These are phyloP conservation scores for Ophonus ardosiacus DNA, from an alignment of 2,888 invertebrate species.

Conservation along the genomic window DNA sequence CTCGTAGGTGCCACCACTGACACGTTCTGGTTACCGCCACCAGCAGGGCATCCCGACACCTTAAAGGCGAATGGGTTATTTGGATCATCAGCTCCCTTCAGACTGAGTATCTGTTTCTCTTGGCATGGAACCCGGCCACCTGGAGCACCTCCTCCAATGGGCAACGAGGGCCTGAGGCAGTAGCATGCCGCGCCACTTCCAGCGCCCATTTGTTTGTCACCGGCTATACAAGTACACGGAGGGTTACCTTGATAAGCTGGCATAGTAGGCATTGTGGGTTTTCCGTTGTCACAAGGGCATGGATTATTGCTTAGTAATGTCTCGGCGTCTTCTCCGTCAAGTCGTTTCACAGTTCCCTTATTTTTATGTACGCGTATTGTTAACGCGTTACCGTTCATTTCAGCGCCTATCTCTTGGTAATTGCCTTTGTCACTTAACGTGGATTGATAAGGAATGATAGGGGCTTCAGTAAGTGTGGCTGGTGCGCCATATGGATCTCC, in stretches of 20 bases:
- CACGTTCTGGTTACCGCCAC: slow-evolving; percentile 70
- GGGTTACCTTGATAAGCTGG: slow-evolving; percentile 52
- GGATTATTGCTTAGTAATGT: slow-evolving; percentile 74
- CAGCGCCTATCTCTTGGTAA: slow-evolving; percentile 83
- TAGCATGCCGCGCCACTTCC: slow-evolving; percentile 65
- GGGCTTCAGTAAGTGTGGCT: neutral
- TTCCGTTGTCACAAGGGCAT: slow-evolving; percentile 73
- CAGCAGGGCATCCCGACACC: slow-evolving; percentile 54
- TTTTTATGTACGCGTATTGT: slow-evolving; percentile 82
- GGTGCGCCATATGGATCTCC: neutral
- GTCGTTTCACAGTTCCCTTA: slow-evolving; percentile 75
- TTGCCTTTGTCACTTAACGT: slow-evolving; percentile 65
- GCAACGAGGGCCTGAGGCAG: slow-evolving; percentile 69
- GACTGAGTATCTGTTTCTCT: slow-evolving; percentile 66
- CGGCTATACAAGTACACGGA: slow-evolving; percentile 49
- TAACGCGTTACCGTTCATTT: slow-evolving; percentile 82
- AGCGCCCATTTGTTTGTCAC: slow-evolving; percentile 65
- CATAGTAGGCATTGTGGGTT: slow-evolving; percentile 68
- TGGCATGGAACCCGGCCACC: slow-evolving; percentile 56
- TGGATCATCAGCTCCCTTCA: slow-evolving; percentile 70
- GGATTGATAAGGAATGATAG: neutral
- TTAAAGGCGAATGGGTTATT: slow-evolving; percentile 71
- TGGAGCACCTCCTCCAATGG: neutral
- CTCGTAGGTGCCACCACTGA: slow-evolving; percentile 75
- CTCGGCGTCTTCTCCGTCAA: slow-evolving; percentile 75